A percentile compares a stretch with the other conserved stretches of the same genome.
phyloP scores from a whole-genome alignment of 2,797 vertebrate species.

The Gallinago solitaria region DNA sequence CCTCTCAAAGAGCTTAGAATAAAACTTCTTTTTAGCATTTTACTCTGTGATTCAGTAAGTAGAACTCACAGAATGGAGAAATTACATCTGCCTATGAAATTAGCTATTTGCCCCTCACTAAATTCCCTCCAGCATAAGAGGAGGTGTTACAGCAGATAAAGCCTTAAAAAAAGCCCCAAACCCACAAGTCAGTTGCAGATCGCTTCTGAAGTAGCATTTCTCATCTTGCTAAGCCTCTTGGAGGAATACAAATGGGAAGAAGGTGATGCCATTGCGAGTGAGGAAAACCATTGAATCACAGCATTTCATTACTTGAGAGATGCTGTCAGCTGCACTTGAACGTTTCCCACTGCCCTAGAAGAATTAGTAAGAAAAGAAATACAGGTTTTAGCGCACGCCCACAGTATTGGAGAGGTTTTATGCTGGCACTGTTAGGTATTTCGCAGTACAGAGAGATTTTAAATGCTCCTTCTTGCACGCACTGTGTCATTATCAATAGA shows the following conservation, averaged over 20 bases:
- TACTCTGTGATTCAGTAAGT: not conserved
- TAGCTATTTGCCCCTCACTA: not conserved
- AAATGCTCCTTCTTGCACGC: not conserved
- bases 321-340: not conserved
- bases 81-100: not conserved
- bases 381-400: not conserved
- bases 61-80: not conserved
- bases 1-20: not conserved
- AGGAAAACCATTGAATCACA: not conserved
- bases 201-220: slow-evolving; percentile 17
- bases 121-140: not conserved
- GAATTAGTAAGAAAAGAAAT: not conserved
- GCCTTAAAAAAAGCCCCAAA: not conserved
- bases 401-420: not conserved
- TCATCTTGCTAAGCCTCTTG: slow-evolving; percentile 5
- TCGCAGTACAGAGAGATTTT: not conserved
- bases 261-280: not conserved
- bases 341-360: not conserved
- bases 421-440: not conserved
- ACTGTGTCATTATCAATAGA: not conserved
- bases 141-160: not conserved
- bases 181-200: not conserved
- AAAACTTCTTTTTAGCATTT: not conserved
- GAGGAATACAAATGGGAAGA: not conserved
- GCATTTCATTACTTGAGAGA: not conserved